Conservation (phyloP, 2,113 vertebrate genomes). For the Engystomops pustulosus region DNA sequence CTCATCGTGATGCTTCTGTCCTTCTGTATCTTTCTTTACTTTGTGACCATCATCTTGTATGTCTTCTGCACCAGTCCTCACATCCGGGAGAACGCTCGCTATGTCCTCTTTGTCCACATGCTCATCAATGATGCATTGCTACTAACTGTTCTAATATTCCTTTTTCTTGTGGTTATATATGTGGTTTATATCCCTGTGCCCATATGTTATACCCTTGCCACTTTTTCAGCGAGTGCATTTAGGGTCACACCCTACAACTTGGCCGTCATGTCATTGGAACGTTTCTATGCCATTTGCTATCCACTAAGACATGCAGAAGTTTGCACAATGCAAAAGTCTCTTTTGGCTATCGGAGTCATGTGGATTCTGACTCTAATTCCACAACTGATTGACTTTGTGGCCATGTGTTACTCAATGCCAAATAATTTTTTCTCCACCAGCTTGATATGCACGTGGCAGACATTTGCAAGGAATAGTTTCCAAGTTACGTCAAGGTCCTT, state of each 20-base stretch:
- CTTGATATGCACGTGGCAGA: too few species aligned
- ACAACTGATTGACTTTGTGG: not conserved
- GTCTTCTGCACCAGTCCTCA: not conserved
- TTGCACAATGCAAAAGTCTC: not conserved
- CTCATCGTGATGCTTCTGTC: not conserved
- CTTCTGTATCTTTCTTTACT: slow-evolving; percentile 19
- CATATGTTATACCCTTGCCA: not conserved
- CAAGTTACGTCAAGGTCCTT: too few species aligned
- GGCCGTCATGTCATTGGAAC: slow-evolving; percentile 26
- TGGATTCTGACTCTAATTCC: too few species aligned
- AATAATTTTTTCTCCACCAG: too few species aligned
- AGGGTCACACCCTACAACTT: slow-evolving; percentile 21
- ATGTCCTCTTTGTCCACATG: slow-evolving; percentile 35
- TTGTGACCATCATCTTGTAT: not conserved
- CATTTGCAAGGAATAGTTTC: too few species aligned
- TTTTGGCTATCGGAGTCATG: too few species aligned
- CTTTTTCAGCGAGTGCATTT: not conserved
- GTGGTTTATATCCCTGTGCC: not conserved
- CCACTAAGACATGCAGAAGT: not conserved
- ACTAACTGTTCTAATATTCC: not conserved
- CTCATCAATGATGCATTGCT: slow-evolving; percentile 8
- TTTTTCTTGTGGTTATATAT: not conserved
- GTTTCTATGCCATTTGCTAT: slow-evolving; percentile 17
- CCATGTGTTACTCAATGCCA: not conserved
- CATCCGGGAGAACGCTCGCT: slow-evolving; percentile 11